Base-by-base conservation (phyloP, 2,113 vertebrate genomes). In the Pterocles burchelli region DNA sequence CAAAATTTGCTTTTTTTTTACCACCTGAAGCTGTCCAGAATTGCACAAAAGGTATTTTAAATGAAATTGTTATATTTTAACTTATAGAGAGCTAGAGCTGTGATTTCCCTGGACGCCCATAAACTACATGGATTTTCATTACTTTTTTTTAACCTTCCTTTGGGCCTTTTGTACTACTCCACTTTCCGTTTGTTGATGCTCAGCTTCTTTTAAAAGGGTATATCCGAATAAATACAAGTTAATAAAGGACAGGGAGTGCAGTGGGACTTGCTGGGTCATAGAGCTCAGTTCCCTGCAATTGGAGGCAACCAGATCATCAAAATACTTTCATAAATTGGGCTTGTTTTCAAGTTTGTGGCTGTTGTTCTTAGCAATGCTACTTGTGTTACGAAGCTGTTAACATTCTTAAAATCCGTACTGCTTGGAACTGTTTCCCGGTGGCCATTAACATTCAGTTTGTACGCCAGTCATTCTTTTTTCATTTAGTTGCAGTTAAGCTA, bases 221-320 rank as follows among this genome's bases (percentile, higher is more conserved):
- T 90, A 85, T 74, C 55, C 0, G 4, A 95, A 93, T 97, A 96
- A 95, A 92, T 97, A 63, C 72, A 95, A 94, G 83, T 95, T 95
- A 94, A 90, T 94, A 90, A 95, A 92, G 88, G 72, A 86, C 88
- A 95, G 70, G 66, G 63, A 38, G 68, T 81, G 83, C 68, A 71
- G 0, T 77, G 92, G 86, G 88, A 95, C 25, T 66, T 48, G n/a
- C 38, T 92, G 46, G 63, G 83, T 90, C 72, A 51, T 24, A 71
- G 59, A 84, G n/a, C 51, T 88, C 63, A 33, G 28, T 75, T 93
- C 46, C 46, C 31, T 79, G 49, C 79, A 85, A 33, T 6, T 86
- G 90, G 29, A 74, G 68, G 48, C 63, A 92, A 71, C 51, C 6
- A 77, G 38, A 71, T 89, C 38, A 45, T 20, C 51, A 65, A 86